Base-by-base conservation (phyloP, 2,888 invertebrate species). In the Metacarcinus magister region DNA sequence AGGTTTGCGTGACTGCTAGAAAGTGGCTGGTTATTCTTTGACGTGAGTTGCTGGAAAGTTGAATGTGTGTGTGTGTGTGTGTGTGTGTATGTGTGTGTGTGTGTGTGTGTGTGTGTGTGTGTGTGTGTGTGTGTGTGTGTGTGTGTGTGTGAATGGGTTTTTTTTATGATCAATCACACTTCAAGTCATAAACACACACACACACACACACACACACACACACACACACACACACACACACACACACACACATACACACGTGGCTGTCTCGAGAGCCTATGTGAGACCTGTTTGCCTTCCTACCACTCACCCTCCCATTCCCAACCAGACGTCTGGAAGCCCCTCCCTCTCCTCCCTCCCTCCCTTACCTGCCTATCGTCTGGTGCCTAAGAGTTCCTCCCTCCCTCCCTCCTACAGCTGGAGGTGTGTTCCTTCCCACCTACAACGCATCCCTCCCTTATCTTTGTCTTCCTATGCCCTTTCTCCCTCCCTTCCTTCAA, bases 151-250 rank as follows among this genome's bases (percentile, higher is more conserved):
- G 23, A 48, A 48, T 67, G 19, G 4, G n/a, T 67, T 3, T n/a
- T n/a, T 5, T n/a, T 23, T 23, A n/a, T n/a, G 2, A 48, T 0
- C 48, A 48, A 48, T 13, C 8, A 48, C 48, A 54, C 13, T 19
- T 19, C 10, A 13, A 54, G 2, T 19, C 67, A n/a, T 3, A 5
- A n/a, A 4, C 67, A 67, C 67, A 67, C 67, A 16, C 16, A 5
- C 67, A 60, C 60, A 67, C 67, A 5, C 19, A 67, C 67, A 67
- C 67, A 67, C 67, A 67, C 67, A 67, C 67, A 67, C 67, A 67
- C 67, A 67, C 67, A 67, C 67, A n/a, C n/a, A 67, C 67, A 67
- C 67, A 67, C 67, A 67, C 67, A 67, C 67, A 67, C 67, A 67
- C 67, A 67, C 67, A 67, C 67, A 67, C 67, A 67, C 67, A 67